Base-by-base conservation (phyloP, 2,113 vertebrate species). In the Brachyhypopomus gauderio region DNA sequence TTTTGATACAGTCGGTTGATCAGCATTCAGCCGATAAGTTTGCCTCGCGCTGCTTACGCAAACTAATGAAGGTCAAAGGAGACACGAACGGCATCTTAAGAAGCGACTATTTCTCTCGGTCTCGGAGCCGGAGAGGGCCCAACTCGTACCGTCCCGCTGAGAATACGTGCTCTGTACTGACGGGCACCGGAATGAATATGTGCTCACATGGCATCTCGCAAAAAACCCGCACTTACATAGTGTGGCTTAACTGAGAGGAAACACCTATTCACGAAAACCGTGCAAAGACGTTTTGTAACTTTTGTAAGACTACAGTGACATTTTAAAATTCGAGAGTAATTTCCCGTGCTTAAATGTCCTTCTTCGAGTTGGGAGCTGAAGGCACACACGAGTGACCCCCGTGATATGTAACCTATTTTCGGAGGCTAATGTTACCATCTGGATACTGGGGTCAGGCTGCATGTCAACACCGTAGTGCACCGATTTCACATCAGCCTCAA, bases 31-130 rank as follows among this genome's bases (percentile, higher is more conserved):
- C 71, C 20, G 82, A 73, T 78, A 63, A 38, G 34, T 79, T 77
- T 78, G 23, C 63, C 27, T 64, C 23, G 30, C 52, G 11, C 70
- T 83, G 64, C 72, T 41, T 78, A 19, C 27, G 63, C 45, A 74
- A 75, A 71, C 62, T 78, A 83, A 85, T 85, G 81, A 87, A 83
- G 83, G 77, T 83, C 83, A 85, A 81, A 84, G 23, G 5, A 66
- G 62, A 83, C 62, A 78, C 23, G 83, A 19, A 63, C 12, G 12
- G 83, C 80, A 86, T 86, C 67, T 83, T 84, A 86, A 85, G 78
- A 62, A 80, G 81, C 76, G 41, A 9, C 59, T 55, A n/a, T n/a
- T 59, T 34, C 52, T 60, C 38, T 11, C 52, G 14, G 34, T 41
- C 77, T 70, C 64, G 25, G 12, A 59, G 69, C 56, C 7, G 20